These are phyloP conservation scores for Pavo muticus DNA, from an alignment of 2,113 vertebrate species.

Conservation along the genomic window DNA sequence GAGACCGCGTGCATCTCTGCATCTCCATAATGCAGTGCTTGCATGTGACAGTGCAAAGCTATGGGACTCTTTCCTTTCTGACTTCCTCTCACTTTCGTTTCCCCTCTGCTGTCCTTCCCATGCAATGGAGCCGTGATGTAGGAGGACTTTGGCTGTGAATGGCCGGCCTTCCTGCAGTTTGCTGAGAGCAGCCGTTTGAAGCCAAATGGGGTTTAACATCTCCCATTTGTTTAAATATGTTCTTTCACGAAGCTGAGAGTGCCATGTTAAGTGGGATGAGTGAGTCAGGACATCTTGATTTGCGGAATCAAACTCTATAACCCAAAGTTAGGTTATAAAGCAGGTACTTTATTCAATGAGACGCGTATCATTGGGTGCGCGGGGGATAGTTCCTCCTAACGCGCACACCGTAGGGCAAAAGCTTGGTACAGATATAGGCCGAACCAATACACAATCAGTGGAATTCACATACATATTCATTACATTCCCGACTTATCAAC, in stretches of 20 bases:
- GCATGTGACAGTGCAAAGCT: background rate
- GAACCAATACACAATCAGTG: too few relatives aligned
- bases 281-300: background rate
- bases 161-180: background rate
- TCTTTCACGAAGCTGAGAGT: background rate
- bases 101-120: background rate
- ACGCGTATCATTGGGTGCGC: too few relatives aligned
- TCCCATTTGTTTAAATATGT: background rate
- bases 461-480: too few relatives aligned
- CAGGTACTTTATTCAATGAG: too few relatives aligned
- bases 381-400: too few relatives aligned
- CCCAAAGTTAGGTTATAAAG: too few relatives aligned
- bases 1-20: background rate
- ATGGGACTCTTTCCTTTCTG: background rate
- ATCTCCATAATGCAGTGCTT: fast-evolving
- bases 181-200: background rate
- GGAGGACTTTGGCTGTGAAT: background rate
- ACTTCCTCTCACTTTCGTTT: fast-evolving
- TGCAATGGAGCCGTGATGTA: background rate
- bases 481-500: too few relatives aligned
- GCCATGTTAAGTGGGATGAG: background rate
- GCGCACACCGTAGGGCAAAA: too few relatives aligned
- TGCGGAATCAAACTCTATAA: too few relatives aligned
- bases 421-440: too few relatives aligned
- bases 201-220: background rate